Evolutionary conservation across 2,888 invertebrate genomes (phyloP), one percentile per base, ranked within the genome.

Genomic region (Drosophila seclusa): DNA sequence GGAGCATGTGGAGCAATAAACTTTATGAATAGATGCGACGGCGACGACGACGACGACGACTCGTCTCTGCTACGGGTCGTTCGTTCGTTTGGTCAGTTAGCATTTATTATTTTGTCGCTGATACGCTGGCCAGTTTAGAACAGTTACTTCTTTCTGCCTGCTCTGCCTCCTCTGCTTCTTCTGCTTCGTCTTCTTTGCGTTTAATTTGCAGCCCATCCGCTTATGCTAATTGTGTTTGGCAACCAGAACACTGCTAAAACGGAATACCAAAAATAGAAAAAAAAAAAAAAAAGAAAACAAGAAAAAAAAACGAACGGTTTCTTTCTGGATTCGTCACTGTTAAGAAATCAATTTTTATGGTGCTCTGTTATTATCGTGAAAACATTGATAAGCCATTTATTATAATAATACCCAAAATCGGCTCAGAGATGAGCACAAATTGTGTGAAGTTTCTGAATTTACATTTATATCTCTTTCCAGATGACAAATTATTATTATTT

Each of bases 211-310:
- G 27, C 36, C 62, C 68, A 82, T 76, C 62, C 71, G 70, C 62
- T 83, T 89, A 89, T 83, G 89, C 77, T 89, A 83, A 83, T 83
- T 86, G 68, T 77, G 62, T 68, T 67, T 70, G 87, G 42, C 81
- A 80, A 68, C 72, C 72, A 80, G 73, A 78, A 76, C 77, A 53
- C 60, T 50, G 42, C 27, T 31, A 40, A 57, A 59, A 73, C 32
- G 31, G 36, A 75, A 76, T 27, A 13, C 16, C 45, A 24, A 24
- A 45, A 45, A 45, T 13, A 45, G 13, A 38, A 38, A 27, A 38
- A 31, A n/a, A 27, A n/a, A 27, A 34, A 38, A 55, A 76, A 24
- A 34, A 40, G 48, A 76, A 18, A 21, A 38, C n/a, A n/a, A 13
- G 21, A 1, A 16, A 36, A 24, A 10, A 36, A 48, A 42, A 67